Evolutionary conservation across 1,140 invertebrate species (phyloP).

Genomic region (Magallana gigas): DNA sequence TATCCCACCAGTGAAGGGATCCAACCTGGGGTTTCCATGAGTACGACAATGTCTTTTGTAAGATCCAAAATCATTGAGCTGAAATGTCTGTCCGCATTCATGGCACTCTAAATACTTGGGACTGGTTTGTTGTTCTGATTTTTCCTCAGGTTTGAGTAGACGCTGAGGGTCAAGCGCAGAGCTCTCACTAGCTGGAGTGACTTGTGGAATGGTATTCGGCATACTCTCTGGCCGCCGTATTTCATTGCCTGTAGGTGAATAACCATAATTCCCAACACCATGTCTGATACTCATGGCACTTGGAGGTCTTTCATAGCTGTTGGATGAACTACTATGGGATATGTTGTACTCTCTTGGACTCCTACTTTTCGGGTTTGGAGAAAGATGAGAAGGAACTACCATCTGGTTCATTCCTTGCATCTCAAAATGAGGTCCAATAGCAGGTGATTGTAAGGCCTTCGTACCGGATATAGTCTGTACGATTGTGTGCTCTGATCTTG

Average conservation of each 20-base stretch:
- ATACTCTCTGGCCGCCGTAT: neutral
- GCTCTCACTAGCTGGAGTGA: neutral
- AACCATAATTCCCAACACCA: neutral
- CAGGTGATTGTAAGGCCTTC: conserved; percentile 67
- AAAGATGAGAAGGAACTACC: neutral
- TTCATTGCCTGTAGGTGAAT: neutral
- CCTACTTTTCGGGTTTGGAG: conserved; percentile 6
- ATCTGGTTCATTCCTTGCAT: conserved; percentile 30
- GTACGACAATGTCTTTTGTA: conserved; percentile 75
- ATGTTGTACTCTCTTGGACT: neutral
- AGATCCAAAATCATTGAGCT: conserved; percentile 76
- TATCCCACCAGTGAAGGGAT: conserved; percentile 56
- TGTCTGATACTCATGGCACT: neutral
- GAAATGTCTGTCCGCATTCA: conserved; percentile 74
- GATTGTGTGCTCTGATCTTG: conserved; percentile 72
- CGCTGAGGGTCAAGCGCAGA: neutral
- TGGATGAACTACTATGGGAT: neutral
- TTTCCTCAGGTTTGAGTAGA: conserved; percentile 1
- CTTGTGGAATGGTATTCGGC: neutral
- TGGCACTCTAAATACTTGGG: conserved; percentile 69
- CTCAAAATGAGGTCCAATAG: conserved; percentile 28
- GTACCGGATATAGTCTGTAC: conserved; percentile 76
- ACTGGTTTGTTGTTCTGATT: conserved; percentile 57
- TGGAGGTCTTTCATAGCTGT: neutral
- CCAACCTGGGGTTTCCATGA: conserved; percentile 64